Base-by-base conservation (phyloP, 2,113 vertebrate genomes). In the Pithys albifrons region DNA sequence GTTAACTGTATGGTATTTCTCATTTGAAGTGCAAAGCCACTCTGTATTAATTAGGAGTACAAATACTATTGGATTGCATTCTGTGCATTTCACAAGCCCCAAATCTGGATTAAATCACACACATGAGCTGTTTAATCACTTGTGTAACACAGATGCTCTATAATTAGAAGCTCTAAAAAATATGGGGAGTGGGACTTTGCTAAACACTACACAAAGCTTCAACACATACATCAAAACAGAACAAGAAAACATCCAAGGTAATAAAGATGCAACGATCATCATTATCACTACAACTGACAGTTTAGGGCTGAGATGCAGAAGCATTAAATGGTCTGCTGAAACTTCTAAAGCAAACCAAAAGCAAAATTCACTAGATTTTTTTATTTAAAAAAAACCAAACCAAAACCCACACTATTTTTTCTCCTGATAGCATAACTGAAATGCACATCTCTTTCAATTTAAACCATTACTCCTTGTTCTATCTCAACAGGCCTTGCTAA, bases 101-200 rank as follows among this genome's bases (percentile, higher is more conserved):
- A 89, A 75, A 89, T 79, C 65, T 76, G 78, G 48, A 85, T 82
- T 89, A 93, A 89, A 94, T 82, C 45, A 88, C 19, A 78, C 14
- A 33, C 4, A 1, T 28, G 85, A 85, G 85, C 64, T 61, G 35
- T 85, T 87, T 59, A 85, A 85, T 72, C 41, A 31, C 17, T 94
- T 93, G 64, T 49, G 19, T 72, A 78, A 74, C 11, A 35, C 61
- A 72, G 48, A 81, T 82, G 67, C 6, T 76, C 33, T 67, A 57
- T 57, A 89, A 85, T 85, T 71, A 91, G 61, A 69, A 75, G 52
- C 11, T 61, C 41, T 61, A 29, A 62, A 94, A 83, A 41, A 81
- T n/a, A 54, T 5, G 12, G 10, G 18, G 16, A 89, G 46, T 1
- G 2, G 37, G 19, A 81, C 27, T 57, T 13, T 58, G 48, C 46